Evolutionary conservation across 2,113 vertebrate genomes (phyloP), one percentile per base, ranked within the genome.

Genomic region (Scophthalmus maximus): DNA sequence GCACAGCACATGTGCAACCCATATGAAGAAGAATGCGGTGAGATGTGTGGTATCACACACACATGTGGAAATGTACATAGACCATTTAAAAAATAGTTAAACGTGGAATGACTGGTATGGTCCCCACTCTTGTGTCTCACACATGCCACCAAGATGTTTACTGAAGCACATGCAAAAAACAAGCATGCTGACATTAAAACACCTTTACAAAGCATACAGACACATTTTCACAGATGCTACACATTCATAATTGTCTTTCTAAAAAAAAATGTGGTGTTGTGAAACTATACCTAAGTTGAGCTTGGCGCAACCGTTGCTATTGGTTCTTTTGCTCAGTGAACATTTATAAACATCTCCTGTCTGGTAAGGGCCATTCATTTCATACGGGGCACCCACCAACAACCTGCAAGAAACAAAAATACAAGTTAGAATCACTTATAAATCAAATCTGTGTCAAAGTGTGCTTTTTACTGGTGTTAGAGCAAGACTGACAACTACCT

Each of bases 271-370:
- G 0, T 44, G 18, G 47, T 5, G 2, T 5, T 53, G 20, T 49
- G 29, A 76, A 74, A 88, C 68, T 67, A 5, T 96, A 98, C 97
- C 97, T 88, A 99, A 92, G 88, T 99, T 98, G 89, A 99, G 96
- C 66, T 97, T 98, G 87, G 94, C 92, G 87, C 98, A 99, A 79
- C 95, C 95, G 18, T 92, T 91, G 38, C 92, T 91, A 6, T 94
- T 94, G 40, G 42, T 87, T 30, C 94, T 90, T 10, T 92, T 93
- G 62, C 53, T 91, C 79, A 97, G 87, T 0, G 96, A 95, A 74
- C 98, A 99, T 88, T 95, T 98, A 92, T 98, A 99, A 68, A 99
- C 92, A 1, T 99, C 98, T 26, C 98, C 98, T 0, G 97, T 99
- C 88, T 95, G 96, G 93, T 97, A 95, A 20, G 94, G 94, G n/a